phyloP scores from a whole-genome alignment of 2,888 invertebrate genomes.

The Orthonychiurus folsomi region DNA sequence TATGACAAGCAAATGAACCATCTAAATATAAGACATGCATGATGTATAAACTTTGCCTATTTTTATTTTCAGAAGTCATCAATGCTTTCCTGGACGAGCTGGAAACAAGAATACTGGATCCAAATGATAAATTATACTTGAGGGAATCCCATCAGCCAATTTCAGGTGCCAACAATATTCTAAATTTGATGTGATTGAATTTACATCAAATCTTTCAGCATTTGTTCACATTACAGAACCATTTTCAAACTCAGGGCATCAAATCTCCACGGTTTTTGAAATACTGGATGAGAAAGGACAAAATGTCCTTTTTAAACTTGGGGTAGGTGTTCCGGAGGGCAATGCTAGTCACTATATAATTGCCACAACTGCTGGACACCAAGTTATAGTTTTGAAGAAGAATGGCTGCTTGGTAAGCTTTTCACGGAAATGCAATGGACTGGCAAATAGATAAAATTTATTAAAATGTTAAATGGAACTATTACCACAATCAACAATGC shows the following conservation, averaged over 20 bases:
- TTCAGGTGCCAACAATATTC: background rate
- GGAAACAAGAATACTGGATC: background rate
- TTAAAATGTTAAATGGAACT: too few species aligned
- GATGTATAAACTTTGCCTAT: too few species aligned
- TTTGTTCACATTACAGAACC: background rate
- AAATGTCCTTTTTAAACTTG: background rate
- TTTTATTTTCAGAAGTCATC: too few species aligned
- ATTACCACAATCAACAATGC: too few species aligned
- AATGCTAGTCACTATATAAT: background rate
- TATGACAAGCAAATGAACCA: too few species aligned
- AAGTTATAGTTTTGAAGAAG: too few species aligned
- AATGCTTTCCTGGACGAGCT: background rate
- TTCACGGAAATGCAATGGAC: too few species aligned
- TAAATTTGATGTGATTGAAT: background rate
- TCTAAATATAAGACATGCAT: too few species aligned
- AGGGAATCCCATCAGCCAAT: background rate
- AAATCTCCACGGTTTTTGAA: background rate
- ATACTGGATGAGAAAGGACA: background rate
- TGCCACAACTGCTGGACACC: too few species aligned
- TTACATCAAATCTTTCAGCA: background rate
- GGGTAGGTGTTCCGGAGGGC: background rate
- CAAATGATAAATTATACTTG: background rate
- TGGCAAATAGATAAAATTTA: too few species aligned
- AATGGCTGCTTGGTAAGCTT: too few species aligned
- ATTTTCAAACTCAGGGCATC: background rate